phyloP scores from a whole-genome alignment of 2,113 vertebrate species.

The Panurus biarmicus region DNA sequence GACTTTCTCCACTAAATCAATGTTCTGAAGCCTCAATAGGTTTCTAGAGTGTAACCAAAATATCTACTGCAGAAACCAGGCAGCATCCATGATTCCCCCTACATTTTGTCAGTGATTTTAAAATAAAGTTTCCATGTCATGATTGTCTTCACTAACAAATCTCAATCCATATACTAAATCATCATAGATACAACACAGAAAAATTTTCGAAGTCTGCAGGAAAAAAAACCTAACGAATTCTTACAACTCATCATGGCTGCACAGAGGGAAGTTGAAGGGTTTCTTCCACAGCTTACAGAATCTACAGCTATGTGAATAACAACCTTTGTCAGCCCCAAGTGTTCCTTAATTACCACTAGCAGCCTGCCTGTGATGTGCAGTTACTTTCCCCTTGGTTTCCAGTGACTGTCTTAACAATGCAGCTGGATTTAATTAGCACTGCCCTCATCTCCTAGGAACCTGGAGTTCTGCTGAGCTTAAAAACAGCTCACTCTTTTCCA shows the following conservation, averaged over 20 bases:
- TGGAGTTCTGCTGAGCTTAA: not conserved
- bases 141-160: not conserved
- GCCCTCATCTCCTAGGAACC: conserved; percentile 7
- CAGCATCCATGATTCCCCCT: not conserved
- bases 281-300: not conserved
- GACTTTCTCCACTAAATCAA: not conserved
- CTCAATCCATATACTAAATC: not conserved
- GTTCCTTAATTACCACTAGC: not conserved
- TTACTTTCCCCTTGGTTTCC: not conserved
- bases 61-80: not conserved
- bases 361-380: not conserved
- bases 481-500: not conserved
- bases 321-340: not conserved
- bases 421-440: not conserved
- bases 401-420: not conserved
- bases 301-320: not conserved
- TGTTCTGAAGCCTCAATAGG: not conserved
- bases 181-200: not conserved
- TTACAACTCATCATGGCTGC: not conserved
- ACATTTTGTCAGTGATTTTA: not conserved
- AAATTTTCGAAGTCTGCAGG: not conserved
- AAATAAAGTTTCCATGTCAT: not conserved
- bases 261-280: not conserved
- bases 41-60: not conserved
- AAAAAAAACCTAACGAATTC: not conserved